A percentile compares a stretch with the other conserved stretches of the same genome.
phyloP scores from a whole-genome alignment of 2,113 vertebrate species.

The Xenopus laevis region DNA sequence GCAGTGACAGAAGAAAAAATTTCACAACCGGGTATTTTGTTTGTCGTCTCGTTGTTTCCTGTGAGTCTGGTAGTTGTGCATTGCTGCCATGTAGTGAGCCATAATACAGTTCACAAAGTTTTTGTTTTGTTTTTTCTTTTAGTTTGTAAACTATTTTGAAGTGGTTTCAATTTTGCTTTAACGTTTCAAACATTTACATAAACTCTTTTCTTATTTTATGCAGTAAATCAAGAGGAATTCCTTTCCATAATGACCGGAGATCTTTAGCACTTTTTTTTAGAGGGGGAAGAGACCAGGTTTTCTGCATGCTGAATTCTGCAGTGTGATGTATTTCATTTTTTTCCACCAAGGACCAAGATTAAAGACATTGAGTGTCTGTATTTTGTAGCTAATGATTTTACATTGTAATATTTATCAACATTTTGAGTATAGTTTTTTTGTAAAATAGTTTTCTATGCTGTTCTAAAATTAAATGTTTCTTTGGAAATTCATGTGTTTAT shows the following conservation, averaged over 20 bases:
- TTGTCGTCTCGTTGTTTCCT: too few species aligned
- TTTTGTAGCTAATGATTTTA: slow-evolving; percentile 56
- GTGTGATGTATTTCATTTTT: not conserved
- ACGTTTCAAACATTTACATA: not conserved
- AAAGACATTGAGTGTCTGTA: slow-evolving; percentile 50
- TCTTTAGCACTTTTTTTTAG: slow-evolving; percentile 64
- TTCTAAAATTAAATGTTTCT: slow-evolving; percentile 56
- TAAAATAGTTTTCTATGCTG: slow-evolving; percentile 61
- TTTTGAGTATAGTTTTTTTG: slow-evolving; percentile 55
- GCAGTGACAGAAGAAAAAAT: too few species aligned
- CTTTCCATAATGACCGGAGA: slow-evolving; percentile 93
- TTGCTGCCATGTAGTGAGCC: too few species aligned
- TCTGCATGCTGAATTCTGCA: slow-evolving; percentile 1
- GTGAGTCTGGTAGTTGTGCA: too few species aligned
- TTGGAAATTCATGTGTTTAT: slow-evolving; percentile 44
- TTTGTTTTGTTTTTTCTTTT: too few species aligned
- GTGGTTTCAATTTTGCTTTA: too few species aligned
- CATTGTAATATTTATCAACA: slow-evolving; percentile 53
- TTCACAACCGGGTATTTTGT: too few species aligned
- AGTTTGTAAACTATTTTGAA: too few species aligned
- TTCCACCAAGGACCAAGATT: slow-evolving; percentile 36
- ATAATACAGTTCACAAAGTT: too few species aligned
- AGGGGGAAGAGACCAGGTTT: slow-evolving; percentile 28
- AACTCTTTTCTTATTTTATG: slow-evolving; percentile 43
- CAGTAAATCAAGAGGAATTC: slow-evolving; percentile 96